phyloP scores from a whole-genome alignment of 2,113 vertebrate species.

The Rhodinocichla rosea region DNA sequence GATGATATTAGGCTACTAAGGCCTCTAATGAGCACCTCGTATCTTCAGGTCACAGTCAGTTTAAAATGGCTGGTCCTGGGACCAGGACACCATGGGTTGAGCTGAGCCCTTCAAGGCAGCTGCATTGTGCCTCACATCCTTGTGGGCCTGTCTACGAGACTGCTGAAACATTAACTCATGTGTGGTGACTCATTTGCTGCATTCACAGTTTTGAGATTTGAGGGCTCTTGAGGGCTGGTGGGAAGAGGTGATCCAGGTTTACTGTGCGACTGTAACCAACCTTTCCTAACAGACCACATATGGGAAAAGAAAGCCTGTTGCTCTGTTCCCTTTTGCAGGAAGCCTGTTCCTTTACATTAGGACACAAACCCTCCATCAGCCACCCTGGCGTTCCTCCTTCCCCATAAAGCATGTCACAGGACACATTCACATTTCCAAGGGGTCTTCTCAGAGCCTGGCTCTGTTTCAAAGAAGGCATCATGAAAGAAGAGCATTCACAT shows the following conservation, averaged over 20 bases:
- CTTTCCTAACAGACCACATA: not conserved
- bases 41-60: conserved; percentile 58
- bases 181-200: not conserved
- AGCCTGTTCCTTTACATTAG: not conserved
- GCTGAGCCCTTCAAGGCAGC: not conserved
- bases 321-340: not conserved
- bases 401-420: not conserved
- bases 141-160: not conserved
- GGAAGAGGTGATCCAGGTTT: conserved; percentile 43
- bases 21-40: conserved; percentile 65
- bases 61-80: conserved; percentile 47
- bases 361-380: not conserved
- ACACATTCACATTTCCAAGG: conserved; percentile 14
- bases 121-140: not conserved
- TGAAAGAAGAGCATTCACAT: not conserved
- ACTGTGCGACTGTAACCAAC: not conserved
- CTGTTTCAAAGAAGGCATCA: not conserved
- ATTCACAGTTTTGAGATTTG: not conserved
- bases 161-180: not conserved
- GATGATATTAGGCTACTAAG: conserved; percentile 59
- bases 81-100: not conserved
- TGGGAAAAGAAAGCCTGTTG: not conserved
- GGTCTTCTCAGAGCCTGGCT: not conserved
- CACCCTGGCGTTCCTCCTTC: not conserved
- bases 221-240: not conserved